Evolutionary conservation across 2,113 vertebrate species (phyloP), one percentile per base, ranked within the genome.

Genomic region (Anarhynchus alexandrinus): DNA sequence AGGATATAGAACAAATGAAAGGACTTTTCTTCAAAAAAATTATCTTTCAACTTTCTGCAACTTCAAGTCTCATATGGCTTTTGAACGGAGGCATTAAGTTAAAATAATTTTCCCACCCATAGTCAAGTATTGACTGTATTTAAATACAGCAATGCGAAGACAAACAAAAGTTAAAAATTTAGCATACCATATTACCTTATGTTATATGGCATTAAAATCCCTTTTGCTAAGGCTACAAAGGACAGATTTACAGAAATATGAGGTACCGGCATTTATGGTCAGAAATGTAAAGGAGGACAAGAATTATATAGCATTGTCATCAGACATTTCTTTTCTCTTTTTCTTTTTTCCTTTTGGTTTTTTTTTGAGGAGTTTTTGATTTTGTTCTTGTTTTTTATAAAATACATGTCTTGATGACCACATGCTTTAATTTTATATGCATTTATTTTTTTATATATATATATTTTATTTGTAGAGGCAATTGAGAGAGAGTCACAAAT

Each of bases 401-500:
- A 96, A 94, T 93, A 97, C 49, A 62, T 97, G 97, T 97, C 96
- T 81, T 93, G 94, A 96, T 96, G 96, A 96, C 92, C 69, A 91
- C 91, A 93, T 97, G 95, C 96, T 96, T 96, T 97, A 93, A 97
- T 73, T 71, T 95, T 97, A 96, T 89, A 96, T 71, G 94, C 47
- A 92, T 91, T 96, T 89, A 90, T 94, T 96, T 82, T 62, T 86
- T 65, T 19, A 86, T 58, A 47, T 86, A 96, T 84, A 69, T 95
- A 58, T 74, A 55, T 90, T 82, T 94, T 94, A 94, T 88, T 97
- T 96, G 94, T 61, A 93, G 94, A 97, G 98, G 96, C 97, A 97
- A 98, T 98, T 98, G 97, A 97, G 98, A 98, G 97, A 98, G 97
- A 98, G 98, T 97, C 98, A 98, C 98, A 98, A 98, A 96, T 97